Base-by-base conservation (phyloP, 2,797 vertebrate genomes). In the Microctenopoma lineatum region DNA sequence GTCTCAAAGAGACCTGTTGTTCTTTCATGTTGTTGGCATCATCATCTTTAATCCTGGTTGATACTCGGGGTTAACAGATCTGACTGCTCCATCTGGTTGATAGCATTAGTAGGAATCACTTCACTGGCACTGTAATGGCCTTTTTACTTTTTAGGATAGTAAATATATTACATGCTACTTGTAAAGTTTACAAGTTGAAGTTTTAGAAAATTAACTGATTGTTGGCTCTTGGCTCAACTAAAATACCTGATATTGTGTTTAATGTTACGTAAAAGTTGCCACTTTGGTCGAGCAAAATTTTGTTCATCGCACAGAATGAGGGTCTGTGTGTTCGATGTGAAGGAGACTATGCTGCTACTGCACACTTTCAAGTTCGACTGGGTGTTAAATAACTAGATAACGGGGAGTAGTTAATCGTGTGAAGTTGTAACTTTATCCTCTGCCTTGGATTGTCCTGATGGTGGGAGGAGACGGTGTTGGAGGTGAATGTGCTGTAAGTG, bases 301-400 rank as follows among this genome's bases (percentile, higher is more conserved):
- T 15, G 58, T 66, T 89, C 85, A 85, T 87, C 86, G 86, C 75
- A 70, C 63, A 39, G 64, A 70, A 77, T 66, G 59, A 62, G 74
- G 48, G 51, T 66, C 44, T 50, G 67, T 52, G 65, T 59, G 65
- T 88, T 83, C 83, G 86, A 90, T 87, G 78, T 78, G 46, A 61
- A 77, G 59, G 64, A 54, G 64, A 60, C 73, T 60, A 13, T 67
- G 66, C 72, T 77, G 73, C 87, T 71, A 70, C 85, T 81, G 78
- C 75, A 52, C 83, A 76, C 89, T 83, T 87, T 87, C 83, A 80
- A 80, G 86, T 93, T 84, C 63, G 86, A 90, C 90, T 90, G 87
- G 90, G 76, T 89, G 87, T 94, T 94, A 93, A 94, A 92, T 93
- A 93, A 94, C 77, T 90, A 89, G 89, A 91, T 91, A 93, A 92